Percentiles rank a stretch among this genome's conserved stretches.
These are phyloP conservation scores for Listronotus oregonensis DNA, from an alignment of 1,140 invertebrate genomes.

Conservation along the genomic window DNA sequence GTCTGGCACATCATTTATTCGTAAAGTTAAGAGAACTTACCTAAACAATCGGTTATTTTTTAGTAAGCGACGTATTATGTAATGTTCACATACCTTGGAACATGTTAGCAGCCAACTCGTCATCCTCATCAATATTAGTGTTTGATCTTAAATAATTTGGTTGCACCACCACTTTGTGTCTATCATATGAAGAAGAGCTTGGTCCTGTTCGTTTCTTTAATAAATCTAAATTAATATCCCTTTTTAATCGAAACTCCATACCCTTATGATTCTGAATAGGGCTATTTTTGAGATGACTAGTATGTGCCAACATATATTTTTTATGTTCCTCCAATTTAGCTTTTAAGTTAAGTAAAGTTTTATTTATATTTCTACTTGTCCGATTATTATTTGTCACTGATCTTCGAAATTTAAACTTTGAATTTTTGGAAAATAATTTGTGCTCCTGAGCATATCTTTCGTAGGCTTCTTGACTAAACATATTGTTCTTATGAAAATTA, in stretches of 20 bases:
- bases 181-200: not conserved
- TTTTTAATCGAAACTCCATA: conserved; percentile 4
- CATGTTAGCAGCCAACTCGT: too few species aligned
- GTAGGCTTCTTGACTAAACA: conserved; percentile 16
- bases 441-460: not conserved
- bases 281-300: not conserved
- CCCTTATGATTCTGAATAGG: not conserved
- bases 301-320: conserved; percentile 19
- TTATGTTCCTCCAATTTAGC: conserved; percentile 15
- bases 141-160: not conserved
- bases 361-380: conserved; percentile 29
- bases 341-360: conserved; percentile 17
- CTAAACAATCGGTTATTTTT: too few species aligned
- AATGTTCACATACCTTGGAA: not conserved
- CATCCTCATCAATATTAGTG: too few species aligned
- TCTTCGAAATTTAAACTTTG: not conserved
- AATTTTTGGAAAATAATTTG: too few species aligned
- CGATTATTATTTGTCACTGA: not conserved
- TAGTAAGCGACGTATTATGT: too few species aligned
- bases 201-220: conserved; percentile 18
- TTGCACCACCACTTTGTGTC: not conserved
- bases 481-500: conserved; percentile 20
- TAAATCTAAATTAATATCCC: conserved; percentile 44
- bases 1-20: too few species aligned
- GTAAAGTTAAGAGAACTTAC: too few species aligned